Base-by-base conservation (phyloP, 2,888 invertebrate genomes). In the Lottia gigantea region DNA sequence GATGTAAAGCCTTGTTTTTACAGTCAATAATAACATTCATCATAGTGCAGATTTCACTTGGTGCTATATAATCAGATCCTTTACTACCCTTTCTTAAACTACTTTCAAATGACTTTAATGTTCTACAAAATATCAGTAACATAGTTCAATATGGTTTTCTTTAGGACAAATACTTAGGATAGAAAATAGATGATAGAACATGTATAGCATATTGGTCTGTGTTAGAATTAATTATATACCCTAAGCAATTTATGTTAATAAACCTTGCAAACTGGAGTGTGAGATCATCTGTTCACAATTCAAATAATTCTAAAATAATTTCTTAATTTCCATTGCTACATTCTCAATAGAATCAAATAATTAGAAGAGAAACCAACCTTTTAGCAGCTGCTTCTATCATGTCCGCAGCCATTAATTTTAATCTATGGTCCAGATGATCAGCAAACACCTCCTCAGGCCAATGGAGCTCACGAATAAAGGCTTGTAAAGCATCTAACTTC, bases 361-460 rank as follows among this genome's bases (percentile, higher is more conserved):
- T 40, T 40, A 8, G 40, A 40, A 8, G 14, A 66, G 23, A 16
- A 0, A 67, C 72, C 68, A 55, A 91, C 91, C 92, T 93, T 88
- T 96, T 96, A 80, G 98, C 95, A 86, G 97, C 97, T 15, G 97
- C 96, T 88, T 98, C 98, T 88, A 99, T 96, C 98, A 99, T 98
- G 89, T 99, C 98, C 83, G 95, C 94, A 61, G 98, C 98, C 96
- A 99, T 98, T 81, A 96, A 91, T 90, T 98, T 98, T 71, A 99
- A 92, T 75, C 98, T 91, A 88, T 98, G 97, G 86, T 98, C 98
- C 78, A 99, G 91, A 88, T 99, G 98, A 79, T 95, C 94, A 0
- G 97, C 92, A 90, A 99, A 99, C 87, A 98, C 98, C 14, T 95
- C 95, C 88, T 99, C 98, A 0, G 99, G 99, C 99, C 99, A 99